A percentile compares a stretch with the other conserved stretches of the same genome.
phyloP scores from a whole-genome alignment of 2,113 vertebrate genomes.

The Furnarius figulus region DNA sequence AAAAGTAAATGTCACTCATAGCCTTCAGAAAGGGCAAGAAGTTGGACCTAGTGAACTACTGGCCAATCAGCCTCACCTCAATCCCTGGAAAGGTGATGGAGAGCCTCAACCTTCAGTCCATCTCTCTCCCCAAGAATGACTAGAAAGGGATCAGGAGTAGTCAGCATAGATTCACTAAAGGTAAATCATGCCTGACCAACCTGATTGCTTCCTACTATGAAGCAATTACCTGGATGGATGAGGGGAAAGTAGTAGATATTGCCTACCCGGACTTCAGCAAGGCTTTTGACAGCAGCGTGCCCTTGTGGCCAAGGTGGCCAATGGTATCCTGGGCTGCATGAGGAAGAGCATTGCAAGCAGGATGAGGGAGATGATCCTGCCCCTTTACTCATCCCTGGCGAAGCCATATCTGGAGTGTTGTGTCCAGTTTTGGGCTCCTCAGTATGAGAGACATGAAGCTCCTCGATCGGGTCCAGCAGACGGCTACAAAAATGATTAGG shows the following conservation, averaged over 20 bases:
- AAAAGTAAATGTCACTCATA: not conserved
- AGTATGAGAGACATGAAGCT: not conserved
- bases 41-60: not conserved
- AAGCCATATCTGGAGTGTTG: not conserved
- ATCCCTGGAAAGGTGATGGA: not conserved
- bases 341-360: not conserved
- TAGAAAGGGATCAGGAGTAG: not conserved
- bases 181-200: not conserved
- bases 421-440: not conserved
- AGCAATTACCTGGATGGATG: not conserved
- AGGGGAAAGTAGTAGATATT: not conserved
- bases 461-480: not conserved
- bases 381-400: not conserved
- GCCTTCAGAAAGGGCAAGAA: not conserved
- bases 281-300: not conserved
- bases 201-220: not conserved
- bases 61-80: not conserved
- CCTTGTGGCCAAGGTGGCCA: not conserved
- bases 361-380: not conserved
- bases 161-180: not conserved
- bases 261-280: not conserved
- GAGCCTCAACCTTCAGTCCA: not conserved
- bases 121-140: not conserved
- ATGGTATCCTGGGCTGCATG: not conserved
- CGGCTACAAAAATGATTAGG: not conserved